Evolutionary conservation across 2,797 vertebrate species (phyloP), one percentile per base, ranked within the genome.

Genomic region (Rhynchonycteris naso): DNA sequence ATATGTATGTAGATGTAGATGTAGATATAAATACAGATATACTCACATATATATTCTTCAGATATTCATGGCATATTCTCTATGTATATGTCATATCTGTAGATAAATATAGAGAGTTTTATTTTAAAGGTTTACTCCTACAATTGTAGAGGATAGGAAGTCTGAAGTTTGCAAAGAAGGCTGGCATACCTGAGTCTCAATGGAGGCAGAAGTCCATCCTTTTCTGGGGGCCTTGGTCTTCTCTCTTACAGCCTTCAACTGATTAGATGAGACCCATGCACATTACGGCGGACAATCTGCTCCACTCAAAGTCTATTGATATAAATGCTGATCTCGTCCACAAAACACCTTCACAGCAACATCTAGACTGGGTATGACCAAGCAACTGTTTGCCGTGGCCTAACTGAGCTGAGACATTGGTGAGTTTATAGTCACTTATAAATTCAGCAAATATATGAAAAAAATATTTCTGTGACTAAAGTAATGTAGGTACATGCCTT

Each of bases 321-420:
- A 21, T 71, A 26, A 90, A 47, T 59, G 26, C 4, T 43, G 18
- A 59, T 8, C 12, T 76, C n/a, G 65, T 52, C 12, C 5, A 24
- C 30, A 50, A 59, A 18, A 58, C 16, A 78, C 7, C 10, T 74
- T 74, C 19, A 82, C 14, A 50, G 54, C 14, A 56, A 75, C 35
- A 76, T 88, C 43, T 47, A 95, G 54, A 33, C 18, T 71, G 10
- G 21, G n/a, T 93, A 69, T 95, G 80, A 63, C 9, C n/a, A 87
- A 89, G 54, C 35, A 87, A 33, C 21, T 58, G 8, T 26, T 4
- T 33, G 33, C 10, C 47, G 16, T 26, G 18, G 11, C 9, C 54
- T 33, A 35, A 35, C 26, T 8, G 63, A 61, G 30, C 3, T 65
- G 33, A 58, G 21, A 33, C 18, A 65, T n/a, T 43, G 43, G 43